Evolutionary conservation across 1,140 invertebrate species (phyloP).

Genomic region (Agrypnia vestita): DNA sequence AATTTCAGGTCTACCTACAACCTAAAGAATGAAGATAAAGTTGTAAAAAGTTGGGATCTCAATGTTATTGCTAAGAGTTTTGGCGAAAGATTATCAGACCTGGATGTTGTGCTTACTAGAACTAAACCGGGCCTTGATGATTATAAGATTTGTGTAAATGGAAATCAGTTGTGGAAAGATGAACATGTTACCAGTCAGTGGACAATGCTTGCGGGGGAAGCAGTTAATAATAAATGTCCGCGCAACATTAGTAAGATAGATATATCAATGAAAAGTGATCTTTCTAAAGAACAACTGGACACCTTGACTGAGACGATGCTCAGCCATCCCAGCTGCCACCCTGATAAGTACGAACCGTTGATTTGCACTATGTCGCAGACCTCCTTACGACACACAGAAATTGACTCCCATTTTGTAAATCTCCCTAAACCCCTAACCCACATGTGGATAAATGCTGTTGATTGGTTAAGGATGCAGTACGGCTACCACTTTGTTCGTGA

Average conservation of each 20-base stretch:
- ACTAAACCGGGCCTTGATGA: constrained; percentile 64
- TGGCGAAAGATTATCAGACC: constrained; percentile 37
- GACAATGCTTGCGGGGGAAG: constrained; percentile 37
- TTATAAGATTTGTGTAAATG: constrained; percentile 66
- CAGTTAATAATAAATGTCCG: constrained; percentile 24
- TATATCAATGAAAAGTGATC: constrained; percentile 13
- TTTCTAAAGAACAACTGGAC: constrained; percentile 32
- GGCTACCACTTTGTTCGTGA: constrained; percentile 35
- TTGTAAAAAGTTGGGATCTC: constrained; percentile 64
- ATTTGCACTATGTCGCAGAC: constrained; percentile 57
- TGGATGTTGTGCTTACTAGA: constrained; percentile 64
- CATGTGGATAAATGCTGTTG: constrained; percentile 61
- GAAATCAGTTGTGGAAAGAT: constrained; percentile 62
- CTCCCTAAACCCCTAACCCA: constrained; percentile 60
- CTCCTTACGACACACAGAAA: constrained; percentile 36
- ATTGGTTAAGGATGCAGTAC: constrained; percentile 34
- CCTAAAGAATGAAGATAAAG: constrained; percentile 61
- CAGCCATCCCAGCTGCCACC: constrained; percentile 39
- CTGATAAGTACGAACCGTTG: constrained; percentile 61
- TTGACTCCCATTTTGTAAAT: constrained; percentile 36
- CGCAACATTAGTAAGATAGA: constrained; percentile 16
- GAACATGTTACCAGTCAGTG: constrained; percentile 63
- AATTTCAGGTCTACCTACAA: constrained; percentile 49
- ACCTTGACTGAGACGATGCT: background rate
- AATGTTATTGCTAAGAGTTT: constrained; percentile 62